Conservation (phyloP, 2,797 vertebrate species). For the Karalla daura region DNA sequence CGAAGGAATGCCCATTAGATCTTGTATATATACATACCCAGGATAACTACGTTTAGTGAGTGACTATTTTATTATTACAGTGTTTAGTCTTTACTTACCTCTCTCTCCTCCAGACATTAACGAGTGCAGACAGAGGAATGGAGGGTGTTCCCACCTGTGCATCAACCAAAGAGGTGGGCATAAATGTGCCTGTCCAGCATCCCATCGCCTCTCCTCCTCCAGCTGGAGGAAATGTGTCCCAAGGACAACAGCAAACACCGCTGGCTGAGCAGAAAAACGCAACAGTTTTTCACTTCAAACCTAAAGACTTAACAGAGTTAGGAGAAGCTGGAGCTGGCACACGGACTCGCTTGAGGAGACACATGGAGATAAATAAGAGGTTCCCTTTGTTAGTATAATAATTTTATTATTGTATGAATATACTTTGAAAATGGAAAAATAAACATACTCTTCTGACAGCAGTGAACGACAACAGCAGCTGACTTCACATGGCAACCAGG, state of each 20-base stretch:
- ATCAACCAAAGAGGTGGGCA: constrained; percentile 71
- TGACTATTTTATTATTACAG: not conserved
- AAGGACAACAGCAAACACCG: constrained; percentile 28
- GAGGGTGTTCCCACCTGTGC: constrained; percentile 79
- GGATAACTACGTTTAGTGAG: not conserved
- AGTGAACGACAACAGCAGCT: not conserved
- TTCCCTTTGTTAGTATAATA: not conserved
- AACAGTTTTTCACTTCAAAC: no score
- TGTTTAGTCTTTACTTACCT: not conserved
- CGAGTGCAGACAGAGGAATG: constrained; percentile 73
- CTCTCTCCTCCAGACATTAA: constrained; percentile 68
- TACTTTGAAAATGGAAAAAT: constrained; percentile 4
- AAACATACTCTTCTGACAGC: constrained; percentile 1
- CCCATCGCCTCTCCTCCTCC: constrained; percentile 63
- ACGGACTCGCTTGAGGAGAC: no score
- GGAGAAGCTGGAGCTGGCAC: no score
- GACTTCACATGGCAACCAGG: not conserved
- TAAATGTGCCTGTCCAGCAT: constrained; percentile 73
- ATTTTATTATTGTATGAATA: constrained; percentile 39
- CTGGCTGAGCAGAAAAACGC: constrained; percentile 37
- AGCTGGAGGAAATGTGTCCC: constrained; percentile 74
- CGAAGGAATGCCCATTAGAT: no score
- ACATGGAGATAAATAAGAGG: not conserved
- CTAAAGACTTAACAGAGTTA: no score
- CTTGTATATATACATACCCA: not conserved